Conservation (phyloP, 35 echinoderm and acorn worm genomes). For the Apostichopus japonicus region DNA sequence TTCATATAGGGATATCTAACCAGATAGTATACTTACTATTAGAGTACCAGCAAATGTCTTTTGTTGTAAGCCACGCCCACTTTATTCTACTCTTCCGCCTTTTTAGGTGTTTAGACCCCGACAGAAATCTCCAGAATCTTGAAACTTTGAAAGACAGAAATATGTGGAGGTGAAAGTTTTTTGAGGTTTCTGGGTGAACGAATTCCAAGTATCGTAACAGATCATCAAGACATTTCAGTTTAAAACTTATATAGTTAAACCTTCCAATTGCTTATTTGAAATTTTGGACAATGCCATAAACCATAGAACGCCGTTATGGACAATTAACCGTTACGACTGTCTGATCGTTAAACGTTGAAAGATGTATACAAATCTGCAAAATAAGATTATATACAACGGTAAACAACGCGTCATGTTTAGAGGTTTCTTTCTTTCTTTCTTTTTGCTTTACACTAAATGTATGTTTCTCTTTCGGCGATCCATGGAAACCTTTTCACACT, state of each 20-base stretch:
- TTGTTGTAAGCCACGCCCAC: no score
- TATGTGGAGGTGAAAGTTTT: background rate
- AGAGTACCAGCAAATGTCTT: no score
- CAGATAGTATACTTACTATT: no score
- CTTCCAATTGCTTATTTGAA: background rate
- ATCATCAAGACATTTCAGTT: background rate
- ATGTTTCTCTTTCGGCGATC: background rate
- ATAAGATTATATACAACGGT: background rate
- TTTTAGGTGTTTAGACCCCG: no score
- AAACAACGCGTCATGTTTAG: background rate
- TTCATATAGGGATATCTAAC: no score
- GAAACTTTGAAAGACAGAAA: background rate
- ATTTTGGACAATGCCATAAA: background rate
- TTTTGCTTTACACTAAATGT: background rate
- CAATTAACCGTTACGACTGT: background rate
- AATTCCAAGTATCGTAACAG: background rate
- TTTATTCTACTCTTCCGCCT: no score
- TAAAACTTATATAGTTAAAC: background rate
- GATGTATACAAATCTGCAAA: background rate
- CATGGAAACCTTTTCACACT: background rate
- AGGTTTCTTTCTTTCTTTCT: no score
- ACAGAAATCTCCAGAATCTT: no score
- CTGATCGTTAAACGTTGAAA: background rate
- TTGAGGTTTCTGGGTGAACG: slow-evolving; percentile 21
- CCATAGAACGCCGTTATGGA: background rate